A percentile compares a stretch with the other conserved stretches of the same genome.
Conservation (phyloP, 2,113 vertebrate species). For the Chionis minor region DNA sequence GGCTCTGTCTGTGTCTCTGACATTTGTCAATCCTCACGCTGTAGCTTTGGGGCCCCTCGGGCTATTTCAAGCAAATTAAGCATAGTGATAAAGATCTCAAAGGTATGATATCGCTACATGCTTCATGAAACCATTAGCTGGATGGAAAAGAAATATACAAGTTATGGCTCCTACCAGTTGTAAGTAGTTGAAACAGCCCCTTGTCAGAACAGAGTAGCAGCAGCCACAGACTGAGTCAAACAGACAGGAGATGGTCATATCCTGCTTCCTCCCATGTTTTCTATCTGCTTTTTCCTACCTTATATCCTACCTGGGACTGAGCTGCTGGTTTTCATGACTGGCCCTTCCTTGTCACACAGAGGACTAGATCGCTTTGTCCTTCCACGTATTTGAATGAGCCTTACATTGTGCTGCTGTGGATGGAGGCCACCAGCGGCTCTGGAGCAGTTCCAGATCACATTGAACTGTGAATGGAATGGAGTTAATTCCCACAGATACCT, state of each 20-base stretch:
- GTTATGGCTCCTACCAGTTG: neutral
- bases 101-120: neutral
- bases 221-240: neutral
- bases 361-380: neutral
- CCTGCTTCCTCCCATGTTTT: neutral
- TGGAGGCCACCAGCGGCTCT: neutral
- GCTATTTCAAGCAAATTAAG: neutral
- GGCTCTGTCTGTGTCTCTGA: neutral
- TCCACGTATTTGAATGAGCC: neutral
- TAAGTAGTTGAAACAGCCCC: neutral
- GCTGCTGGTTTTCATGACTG: neutral
- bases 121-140: neutral
- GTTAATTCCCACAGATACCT: neutral
- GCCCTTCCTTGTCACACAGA: neutral
- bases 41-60: neutral
- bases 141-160: neutral
- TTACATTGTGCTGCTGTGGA: neutral
- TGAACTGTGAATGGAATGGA: neutral
- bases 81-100: neutral
- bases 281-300: neutral
- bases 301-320: neutral
- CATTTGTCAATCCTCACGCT: neutral
- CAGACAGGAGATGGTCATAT: neutral
- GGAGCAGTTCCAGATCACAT: neutral
- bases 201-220: neutral